Percentiles rank a stretch among this genome's conserved stretches.
phyloP scores from a whole-genome alignment of 2,888 invertebrate species.

The Dryadula phaetusa region DNA sequence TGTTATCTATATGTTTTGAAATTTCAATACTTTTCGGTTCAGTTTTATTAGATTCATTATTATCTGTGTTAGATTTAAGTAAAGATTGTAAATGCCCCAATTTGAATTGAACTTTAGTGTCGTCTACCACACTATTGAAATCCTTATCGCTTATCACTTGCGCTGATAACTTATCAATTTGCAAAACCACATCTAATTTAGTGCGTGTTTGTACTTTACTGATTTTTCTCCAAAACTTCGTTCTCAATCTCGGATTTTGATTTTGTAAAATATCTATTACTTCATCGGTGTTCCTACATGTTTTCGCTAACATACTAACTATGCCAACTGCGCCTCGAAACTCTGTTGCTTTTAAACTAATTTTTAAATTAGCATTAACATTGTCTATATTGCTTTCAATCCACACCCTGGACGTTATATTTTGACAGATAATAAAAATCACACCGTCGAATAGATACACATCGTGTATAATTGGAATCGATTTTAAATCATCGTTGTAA shows the following conservation, averaged over 20 bases:
- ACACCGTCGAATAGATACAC: slow-evolving; percentile 77
- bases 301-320: slow-evolving; percentile 67
- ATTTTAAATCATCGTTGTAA: slow-evolving; percentile 49
- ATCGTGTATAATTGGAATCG: slow-evolving; percentile 68
- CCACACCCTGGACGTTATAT: slow-evolving; percentile 62
- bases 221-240: slow-evolving; percentile 74
- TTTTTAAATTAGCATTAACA: slow-evolving; percentile 57
- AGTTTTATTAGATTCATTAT: slow-evolving; percentile 59
- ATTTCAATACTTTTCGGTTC: slow-evolving; percentile 39
- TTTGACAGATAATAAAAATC: slow-evolving; percentile 71
- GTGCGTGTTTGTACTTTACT: slow-evolving; percentile 60
- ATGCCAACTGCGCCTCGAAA: slow-evolving; percentile 78
- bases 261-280: slow-evolving; percentile 64
- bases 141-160: slow-evolving; percentile 63
- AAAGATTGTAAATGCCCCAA: slow-evolving; percentile 70
- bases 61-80: slow-evolving; percentile 60
- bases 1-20: slow-evolving; percentile 25
- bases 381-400: slow-evolving; percentile 57
- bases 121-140: slow-evolving; percentile 63
- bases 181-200: slow-evolving; percentile 67
- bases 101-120: slow-evolving; percentile 62
- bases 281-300: slow-evolving; percentile 61
- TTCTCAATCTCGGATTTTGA: slow-evolving; percentile 70
- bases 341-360: slow-evolving; percentile 67
- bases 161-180: slow-evolving; percentile 76